phyloP scores from a whole-genome alignment of 2,113 vertebrate species.

The Platycercus adscitus region DNA sequence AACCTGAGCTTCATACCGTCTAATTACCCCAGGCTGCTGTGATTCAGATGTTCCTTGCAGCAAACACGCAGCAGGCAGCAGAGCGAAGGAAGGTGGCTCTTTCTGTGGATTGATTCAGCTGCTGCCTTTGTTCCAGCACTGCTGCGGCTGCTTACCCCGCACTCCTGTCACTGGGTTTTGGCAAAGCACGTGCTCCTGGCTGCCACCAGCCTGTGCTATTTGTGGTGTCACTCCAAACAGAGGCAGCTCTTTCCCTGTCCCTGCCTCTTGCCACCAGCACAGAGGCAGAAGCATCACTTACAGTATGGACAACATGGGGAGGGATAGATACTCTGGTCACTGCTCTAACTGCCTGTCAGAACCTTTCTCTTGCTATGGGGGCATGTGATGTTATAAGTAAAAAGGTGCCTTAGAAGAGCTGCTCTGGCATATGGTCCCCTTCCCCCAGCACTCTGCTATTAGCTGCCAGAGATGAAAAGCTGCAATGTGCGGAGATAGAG shows the following conservation, averaged over 20 bases:
- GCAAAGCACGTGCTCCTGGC: neutral
- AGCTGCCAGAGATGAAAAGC: conserved; percentile 38
- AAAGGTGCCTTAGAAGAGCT: neutral
- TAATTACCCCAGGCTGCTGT: neutral
- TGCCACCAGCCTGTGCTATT: neutral
- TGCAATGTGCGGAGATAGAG: neutral
- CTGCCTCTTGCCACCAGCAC: neutral
- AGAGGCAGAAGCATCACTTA: neutral
- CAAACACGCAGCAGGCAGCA: neutral
- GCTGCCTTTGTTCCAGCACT: neutral
- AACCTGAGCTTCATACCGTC: neutral
- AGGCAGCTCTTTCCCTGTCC: neutral
- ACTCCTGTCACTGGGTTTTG: neutral
- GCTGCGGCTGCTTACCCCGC: accelerated
- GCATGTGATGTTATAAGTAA: neutral
- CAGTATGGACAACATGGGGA: accelerated
- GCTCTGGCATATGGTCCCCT: conserved; percentile 5
- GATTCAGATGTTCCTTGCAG: neutral
- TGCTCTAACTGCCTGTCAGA: accelerated
- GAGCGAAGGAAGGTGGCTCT: neutral
- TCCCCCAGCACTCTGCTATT: neutral
- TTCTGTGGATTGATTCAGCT: neutral
- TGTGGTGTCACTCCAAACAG: neutral
- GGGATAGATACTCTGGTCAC: neutral
- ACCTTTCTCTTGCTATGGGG: neutral